These are phyloP conservation scores for Aphis gossypii DNA, from an alignment of 1,140 invertebrate species.

Conservation along the genomic window DNA sequence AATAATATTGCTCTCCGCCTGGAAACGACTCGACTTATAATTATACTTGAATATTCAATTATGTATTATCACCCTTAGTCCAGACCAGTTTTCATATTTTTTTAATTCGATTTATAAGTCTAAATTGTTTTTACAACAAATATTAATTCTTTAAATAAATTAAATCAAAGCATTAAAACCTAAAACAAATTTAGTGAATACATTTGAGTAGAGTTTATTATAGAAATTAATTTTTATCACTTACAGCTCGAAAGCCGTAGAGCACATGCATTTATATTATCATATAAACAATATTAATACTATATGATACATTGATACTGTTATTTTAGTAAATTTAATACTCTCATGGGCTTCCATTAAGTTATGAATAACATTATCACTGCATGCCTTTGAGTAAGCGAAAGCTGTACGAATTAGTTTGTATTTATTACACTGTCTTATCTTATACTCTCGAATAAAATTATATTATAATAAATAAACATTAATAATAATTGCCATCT, in stretches of 20 bases:
- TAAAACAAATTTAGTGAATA: not conserved
- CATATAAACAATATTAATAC: constrained; percentile 49
- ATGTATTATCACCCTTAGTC: not conserved
- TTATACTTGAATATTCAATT: constrained; percentile 20
- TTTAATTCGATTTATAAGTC: not conserved
- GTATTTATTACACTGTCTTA: constrained; percentile 44
- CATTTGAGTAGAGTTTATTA: constrained; percentile 24
- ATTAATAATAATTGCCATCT: not conserved
- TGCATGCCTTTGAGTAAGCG: not conserved
- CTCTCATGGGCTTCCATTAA: constrained; percentile 30
- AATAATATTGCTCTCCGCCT: not conserved
- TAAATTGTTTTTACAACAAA: not conserved
- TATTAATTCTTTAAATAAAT: not conserved
- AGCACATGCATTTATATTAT: constrained; percentile 35
- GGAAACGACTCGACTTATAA: not conserved
- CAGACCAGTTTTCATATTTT: not conserved
- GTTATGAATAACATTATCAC: constrained; percentile 51
- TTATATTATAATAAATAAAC: not conserved
- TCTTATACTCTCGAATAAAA: not conserved
- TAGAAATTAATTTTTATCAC: constrained; percentile 52
- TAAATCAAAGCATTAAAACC: not conserved
- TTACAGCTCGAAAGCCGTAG: not conserved
- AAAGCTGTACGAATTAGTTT: constrained; percentile 26
- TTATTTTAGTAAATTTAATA: constrained; percentile 43
- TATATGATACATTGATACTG: not conserved